A percentile compares a stretch with the other conserved stretches of the same genome.
Conservation (phyloP, 2,113 vertebrate genomes). For the Silurus asotus region DNA sequence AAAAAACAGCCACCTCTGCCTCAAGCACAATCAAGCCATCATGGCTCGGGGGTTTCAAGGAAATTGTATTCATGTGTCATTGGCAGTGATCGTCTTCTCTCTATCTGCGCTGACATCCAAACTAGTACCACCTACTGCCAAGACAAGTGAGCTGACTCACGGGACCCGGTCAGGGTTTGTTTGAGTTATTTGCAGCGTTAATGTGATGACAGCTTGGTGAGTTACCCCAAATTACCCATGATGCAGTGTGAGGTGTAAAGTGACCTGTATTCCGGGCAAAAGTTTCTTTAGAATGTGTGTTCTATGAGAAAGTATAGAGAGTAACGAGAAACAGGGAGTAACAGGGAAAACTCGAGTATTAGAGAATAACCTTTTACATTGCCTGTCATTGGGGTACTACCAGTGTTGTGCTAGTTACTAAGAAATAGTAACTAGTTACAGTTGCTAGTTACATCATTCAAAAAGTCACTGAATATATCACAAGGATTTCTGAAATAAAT, state of each 20-base stretch:
- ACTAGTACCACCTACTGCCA: constrained; percentile 8
- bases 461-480: too few species aligned
- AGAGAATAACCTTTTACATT: not conserved
- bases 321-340: too few species aligned
- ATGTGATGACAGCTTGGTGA: constrained; percentile 10
- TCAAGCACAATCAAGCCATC: constrained; percentile 42
- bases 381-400: not conserved
- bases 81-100: constrained; percentile 34
- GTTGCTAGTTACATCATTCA: too few species aligned
- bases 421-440: too few species aligned
- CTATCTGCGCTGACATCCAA: constrained; percentile 26
- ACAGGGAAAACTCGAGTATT: too few species aligned
- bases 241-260: not conserved
- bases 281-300: not conserved
- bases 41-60: constrained; percentile 38
- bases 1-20: constrained; percentile 23
- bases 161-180: constrained; percentile 30
- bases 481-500: too few species aligned
- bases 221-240: constrained; percentile 11
- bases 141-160: constrained; percentile 4
- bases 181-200: constrained; percentile 30
- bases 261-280: not conserved
- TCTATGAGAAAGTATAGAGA: not conserved
- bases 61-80: constrained; percentile 53
- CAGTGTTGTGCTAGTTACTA: not conserved